Percentiles rank a stretch among this genome's conserved stretches.
Evolutionary conservation across 2,113 vertebrate genomes (phyloP).

Genomic region (Ifrita kowaldi): DNA sequence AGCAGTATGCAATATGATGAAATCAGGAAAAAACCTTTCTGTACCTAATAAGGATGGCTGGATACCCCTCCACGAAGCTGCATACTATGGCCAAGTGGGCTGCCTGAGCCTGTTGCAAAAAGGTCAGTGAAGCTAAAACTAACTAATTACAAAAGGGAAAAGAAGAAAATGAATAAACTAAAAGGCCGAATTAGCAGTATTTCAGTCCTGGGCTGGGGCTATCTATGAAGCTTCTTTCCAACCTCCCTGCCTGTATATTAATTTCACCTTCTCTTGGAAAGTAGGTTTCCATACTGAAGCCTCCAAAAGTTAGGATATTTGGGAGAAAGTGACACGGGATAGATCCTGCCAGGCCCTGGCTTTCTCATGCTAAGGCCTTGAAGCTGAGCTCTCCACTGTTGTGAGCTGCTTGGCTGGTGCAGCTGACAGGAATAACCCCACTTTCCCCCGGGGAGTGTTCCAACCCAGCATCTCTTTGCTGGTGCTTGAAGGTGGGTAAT

Average conservation of each 20-base stretch:
- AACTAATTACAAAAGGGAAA: neutral
- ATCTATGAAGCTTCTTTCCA: neutral
- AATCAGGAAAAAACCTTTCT: conserved; percentile 73
- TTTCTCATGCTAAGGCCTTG: neutral
- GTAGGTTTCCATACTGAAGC: neutral
- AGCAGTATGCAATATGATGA: conserved; percentile 71
- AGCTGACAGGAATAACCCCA: neutral
- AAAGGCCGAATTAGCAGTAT: neutral
- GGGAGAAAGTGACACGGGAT: neutral
- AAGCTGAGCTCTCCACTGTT: neutral
- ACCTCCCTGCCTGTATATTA: neutral
- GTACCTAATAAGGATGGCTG: conserved; percentile 84
- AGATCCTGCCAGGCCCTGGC: neutral
- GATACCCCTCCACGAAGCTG: conserved; percentile 87
- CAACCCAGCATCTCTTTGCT: neutral
- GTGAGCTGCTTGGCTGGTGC: neutral
- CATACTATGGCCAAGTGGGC: conserved; percentile 80
- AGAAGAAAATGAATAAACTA: neutral
- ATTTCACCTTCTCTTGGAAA: neutral
- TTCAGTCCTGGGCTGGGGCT: neutral
- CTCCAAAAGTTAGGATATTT: neutral
- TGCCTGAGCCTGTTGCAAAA: conserved; percentile 81
- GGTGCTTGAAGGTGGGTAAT: neutral
- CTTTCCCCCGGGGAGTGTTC: neutral
- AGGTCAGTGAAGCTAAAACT: conserved; percentile 72